Conservation (phyloP, 2,888 invertebrate species). For the Microchrysa polita region DNA sequence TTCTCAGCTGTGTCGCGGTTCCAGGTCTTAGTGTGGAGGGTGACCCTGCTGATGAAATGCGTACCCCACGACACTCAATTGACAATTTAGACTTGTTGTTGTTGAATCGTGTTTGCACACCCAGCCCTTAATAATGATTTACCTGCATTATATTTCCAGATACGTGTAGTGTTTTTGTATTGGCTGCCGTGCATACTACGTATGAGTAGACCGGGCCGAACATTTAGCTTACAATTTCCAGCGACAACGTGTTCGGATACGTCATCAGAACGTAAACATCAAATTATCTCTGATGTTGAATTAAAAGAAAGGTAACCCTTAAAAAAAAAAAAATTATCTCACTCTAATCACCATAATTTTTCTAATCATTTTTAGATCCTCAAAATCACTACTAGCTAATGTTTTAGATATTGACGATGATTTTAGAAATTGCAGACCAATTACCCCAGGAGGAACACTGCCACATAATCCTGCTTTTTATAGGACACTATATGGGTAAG, state of each 20-base stretch:
- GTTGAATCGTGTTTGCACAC: too few species aligned
- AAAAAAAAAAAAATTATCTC: background rate
- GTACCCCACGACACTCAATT: too few species aligned
- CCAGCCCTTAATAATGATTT: too few species aligned
- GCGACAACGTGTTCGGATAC: slow-evolving; percentile 68
- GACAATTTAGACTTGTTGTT: too few species aligned
- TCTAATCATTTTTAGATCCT: slow-evolving; percentile 70
- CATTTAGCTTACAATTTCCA: slow-evolving; percentile 65
- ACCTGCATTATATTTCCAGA: slow-evolving; percentile 70
- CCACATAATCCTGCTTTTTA: slow-evolving; percentile 73
- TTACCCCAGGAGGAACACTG: slow-evolving; percentile 70
- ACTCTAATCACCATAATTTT: background rate
- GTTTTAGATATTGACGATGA: slow-evolving; percentile 98
- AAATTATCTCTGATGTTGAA: slow-evolving; percentile 84
- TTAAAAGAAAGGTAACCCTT: slow-evolving; percentile 75
- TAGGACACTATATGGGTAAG: slow-evolving; percentile 79
- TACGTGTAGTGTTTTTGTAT: slow-evolving; percentile 90
- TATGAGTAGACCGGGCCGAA: slow-evolving; percentile 82
- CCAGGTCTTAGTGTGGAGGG: too few species aligned
- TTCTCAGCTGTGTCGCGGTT: too few species aligned
- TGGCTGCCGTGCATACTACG: slow-evolving; percentile 97
- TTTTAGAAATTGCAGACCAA: slow-evolving; percentile 81
- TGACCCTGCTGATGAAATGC: too few species aligned
- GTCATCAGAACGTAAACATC: slow-evolving; percentile 74
- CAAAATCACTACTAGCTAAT: slow-evolving; percentile 94